Base-by-base conservation (phyloP, 2,888 invertebrate species). In the Auanema freiburgensis region DNA sequence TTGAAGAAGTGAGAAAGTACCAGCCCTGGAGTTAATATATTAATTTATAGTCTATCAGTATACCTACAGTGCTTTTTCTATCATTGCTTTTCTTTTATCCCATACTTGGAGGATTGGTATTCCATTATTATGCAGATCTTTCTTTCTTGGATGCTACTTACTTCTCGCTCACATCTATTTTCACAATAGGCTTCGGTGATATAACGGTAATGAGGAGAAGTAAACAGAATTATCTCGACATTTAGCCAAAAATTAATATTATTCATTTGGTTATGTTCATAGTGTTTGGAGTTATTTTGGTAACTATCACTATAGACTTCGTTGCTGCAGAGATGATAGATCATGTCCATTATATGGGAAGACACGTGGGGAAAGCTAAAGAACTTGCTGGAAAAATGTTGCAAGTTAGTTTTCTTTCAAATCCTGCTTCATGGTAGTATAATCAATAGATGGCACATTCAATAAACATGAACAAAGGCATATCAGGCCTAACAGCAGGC, bases 161-260 rank as follows among this genome's bases (percentile, higher is more conserved):
- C 49, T 76, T 76, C 33, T 72, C 73, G 6, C 43, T 76, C 6
- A 76, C 73, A 6, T 74, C 73, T 0, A 76, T 76, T 43, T 76
- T 76, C 49, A 76, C 76, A 2, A 76, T 76, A 24, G 76, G 76
- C 6, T 76, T 76, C 50, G 76, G 76, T 11, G 76, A 76, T 56
- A 40, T 74, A 12, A 69, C 70, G 14, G 76, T 76, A 49, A 10
- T 50, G 11, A 12, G 11, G 50, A 50, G 16, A 10, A 11, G 18
- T 12, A 10, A 16, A 50, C 10, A 16, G 10, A 10, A 50, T 10
- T 10, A 50, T 11, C 16, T 12, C 1, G 14, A 1, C 25, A 63
- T 68, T 42, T 62, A 76, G 76, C 76, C 76, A 3, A 65, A 72
- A 11, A 71, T 76, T 54, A 71, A 72, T 62, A 72, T 74, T 18